Evolutionary conservation across 2,888 invertebrate genomes (phyloP).

Genomic region (Perdita meconis): DNA sequence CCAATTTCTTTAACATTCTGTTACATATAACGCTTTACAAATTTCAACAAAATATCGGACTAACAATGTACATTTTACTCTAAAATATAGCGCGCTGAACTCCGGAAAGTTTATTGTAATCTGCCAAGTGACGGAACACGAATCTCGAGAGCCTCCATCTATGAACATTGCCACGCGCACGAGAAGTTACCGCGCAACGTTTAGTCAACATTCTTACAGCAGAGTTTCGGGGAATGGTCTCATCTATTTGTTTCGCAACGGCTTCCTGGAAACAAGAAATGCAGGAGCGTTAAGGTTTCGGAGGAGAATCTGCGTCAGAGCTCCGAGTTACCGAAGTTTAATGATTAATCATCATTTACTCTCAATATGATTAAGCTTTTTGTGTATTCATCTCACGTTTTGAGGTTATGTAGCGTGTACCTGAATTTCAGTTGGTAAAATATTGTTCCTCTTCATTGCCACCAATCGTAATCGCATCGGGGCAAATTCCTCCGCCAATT

Average conservation of each 20-base stretch:
- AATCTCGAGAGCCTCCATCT: slow-evolving; percentile 96
- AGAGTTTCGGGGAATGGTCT: slow-evolving; percentile 91
- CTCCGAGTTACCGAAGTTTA: too few species aligned
- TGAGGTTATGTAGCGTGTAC: slow-evolving; percentile 78
- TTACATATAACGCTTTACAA: background rate
- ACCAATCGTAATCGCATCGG: slow-evolving; percentile 92
- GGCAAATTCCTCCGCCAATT: slow-evolving; percentile 90
- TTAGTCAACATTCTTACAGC: slow-evolving; percentile 88
- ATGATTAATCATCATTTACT: too few species aligned
- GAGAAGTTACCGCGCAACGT: slow-evolving; percentile 95
- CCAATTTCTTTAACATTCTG: slow-evolving; percentile 13
- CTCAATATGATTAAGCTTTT: too few species aligned
- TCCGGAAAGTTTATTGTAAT: slow-evolving; percentile 96
- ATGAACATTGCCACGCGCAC: slow-evolving; percentile 91
- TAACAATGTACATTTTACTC: background rate
- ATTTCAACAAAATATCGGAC: background rate
- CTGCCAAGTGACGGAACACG: slow-evolving; percentile 95
- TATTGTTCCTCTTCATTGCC: slow-evolving; percentile 92
- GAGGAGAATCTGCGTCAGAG: too few species aligned
- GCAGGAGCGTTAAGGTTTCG: too few species aligned
- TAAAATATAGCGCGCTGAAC: slow-evolving; percentile 98
- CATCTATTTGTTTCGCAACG: slow-evolving; percentile 90
- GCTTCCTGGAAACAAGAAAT: slow-evolving; percentile 90
- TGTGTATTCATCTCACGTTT: background rate
- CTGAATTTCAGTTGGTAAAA: slow-evolving; percentile 91